Percentiles rank a stretch among this genome's conserved stretches.
Evolutionary conservation across 2,113 vertebrate genomes (phyloP).

Genomic region (Ammospiza caudacuta): DNA sequence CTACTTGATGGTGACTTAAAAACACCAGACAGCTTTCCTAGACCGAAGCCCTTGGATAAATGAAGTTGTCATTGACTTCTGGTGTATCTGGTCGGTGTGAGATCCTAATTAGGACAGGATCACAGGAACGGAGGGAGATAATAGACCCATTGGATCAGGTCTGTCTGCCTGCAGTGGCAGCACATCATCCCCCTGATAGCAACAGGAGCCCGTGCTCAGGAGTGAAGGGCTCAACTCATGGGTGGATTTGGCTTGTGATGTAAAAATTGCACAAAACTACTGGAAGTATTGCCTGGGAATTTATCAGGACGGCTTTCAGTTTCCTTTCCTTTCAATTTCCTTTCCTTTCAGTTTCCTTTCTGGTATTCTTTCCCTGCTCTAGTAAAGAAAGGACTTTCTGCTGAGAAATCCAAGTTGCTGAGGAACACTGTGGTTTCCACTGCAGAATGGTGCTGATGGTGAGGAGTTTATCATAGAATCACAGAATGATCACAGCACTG

Average conservation of each 20-base stretch:
- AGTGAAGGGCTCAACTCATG: background rate
- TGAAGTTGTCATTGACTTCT: slow-evolving; percentile 72
- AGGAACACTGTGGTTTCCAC: background rate
- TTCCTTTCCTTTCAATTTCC: background rate
- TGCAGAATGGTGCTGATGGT: background rate
- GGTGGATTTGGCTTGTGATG: background rate
- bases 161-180: background rate
- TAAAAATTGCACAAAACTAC: background rate
- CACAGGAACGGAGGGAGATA: slow-evolving; percentile 1
- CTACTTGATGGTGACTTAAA: slow-evolving; percentile 65
- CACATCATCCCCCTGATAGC: background rate
- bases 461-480: background rate
- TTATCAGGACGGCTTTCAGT: accelerated
- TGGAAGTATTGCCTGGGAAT: background rate
- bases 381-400: background rate
- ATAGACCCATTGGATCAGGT: slow-evolving; percentile 49
- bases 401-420: background rate
- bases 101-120: slow-evolving; percentile 71
- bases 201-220: background rate
- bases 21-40: slow-evolving; percentile 60
- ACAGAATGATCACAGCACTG: background rate
- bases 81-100: slow-evolving; percentile 58
- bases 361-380: background rate
- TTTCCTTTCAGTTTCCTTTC: background rate
- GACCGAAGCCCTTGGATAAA: slow-evolving; percentile 52